These are phyloP conservation scores for Lates calcarifer DNA, from an alignment of 2,113 vertebrate species.

Conservation along the genomic window DNA sequence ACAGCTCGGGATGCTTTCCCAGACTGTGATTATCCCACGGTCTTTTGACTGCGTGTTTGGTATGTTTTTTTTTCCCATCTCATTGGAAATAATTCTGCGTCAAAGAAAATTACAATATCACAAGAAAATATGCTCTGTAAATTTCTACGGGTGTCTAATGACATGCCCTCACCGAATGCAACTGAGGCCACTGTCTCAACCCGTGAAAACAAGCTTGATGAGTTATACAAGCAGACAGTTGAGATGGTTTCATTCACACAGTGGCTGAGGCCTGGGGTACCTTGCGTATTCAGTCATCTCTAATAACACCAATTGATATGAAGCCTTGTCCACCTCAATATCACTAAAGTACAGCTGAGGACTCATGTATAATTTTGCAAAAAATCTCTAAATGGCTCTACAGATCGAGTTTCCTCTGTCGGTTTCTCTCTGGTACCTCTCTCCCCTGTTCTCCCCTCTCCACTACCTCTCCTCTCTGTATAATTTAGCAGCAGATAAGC, in stretches of 20 bases:
- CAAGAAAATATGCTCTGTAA: conserved; percentile 42
- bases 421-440: conserved; percentile 18
- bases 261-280: conserved; percentile 38
- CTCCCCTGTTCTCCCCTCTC: conserved; percentile 3
- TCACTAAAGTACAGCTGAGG: conserved; percentile 41
- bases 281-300: conserved; percentile 54
- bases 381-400: conserved; percentile 52
- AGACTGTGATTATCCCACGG: conserved; percentile 59
- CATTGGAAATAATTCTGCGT: conserved; percentile 52
- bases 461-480: conserved; percentile 39
- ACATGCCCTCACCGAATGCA: conserved; percentile 36
- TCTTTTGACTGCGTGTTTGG: conserved; percentile 24
- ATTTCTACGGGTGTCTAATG: conserved; percentile 64
- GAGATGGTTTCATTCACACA: conserved; percentile 46
- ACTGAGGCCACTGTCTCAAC: conserved; percentile 29
- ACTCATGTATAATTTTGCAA: conserved; percentile 48
- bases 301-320: conserved; percentile 57
- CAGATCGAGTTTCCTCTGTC: conserved; percentile 31
- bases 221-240: conserved; percentile 32
- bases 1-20: conserved; percentile 62
- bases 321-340: conserved; percentile 58
- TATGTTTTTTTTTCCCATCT: background rate
- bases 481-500: conserved; percentile 69
- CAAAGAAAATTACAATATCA: conserved; percentile 60
- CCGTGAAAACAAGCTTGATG: conserved; percentile 39